phyloP scores from a whole-genome alignment of 2,888 invertebrate species.

The Malthinus flaveolus region DNA sequence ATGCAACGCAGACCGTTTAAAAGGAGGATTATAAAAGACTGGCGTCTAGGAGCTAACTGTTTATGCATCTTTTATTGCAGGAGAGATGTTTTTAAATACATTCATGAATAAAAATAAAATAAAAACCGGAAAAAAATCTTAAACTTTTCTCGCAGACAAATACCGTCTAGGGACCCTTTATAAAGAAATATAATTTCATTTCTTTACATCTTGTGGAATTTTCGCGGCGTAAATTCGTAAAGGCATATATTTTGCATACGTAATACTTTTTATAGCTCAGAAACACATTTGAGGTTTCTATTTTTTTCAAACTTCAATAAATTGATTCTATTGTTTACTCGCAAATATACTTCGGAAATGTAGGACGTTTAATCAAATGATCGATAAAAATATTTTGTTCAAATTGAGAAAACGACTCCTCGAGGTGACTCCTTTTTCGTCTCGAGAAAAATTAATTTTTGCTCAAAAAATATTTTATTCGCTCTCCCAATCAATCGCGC shows the following conservation, averaged over 20 bases:
- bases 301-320: slow-evolving; percentile 21
- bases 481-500: no score
- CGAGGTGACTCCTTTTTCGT: no score
- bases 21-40: slow-evolving; percentile 27
- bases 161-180: slow-evolving; percentile 46
- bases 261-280: slow-evolving; percentile 44
- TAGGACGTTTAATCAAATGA: background rate
- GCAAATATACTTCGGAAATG: slow-evolving; percentile 16
- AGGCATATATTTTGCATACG: slow-evolving; percentile 46
- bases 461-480: no score
- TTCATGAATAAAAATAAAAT: slow-evolving; percentile 48
- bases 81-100: slow-evolving; percentile 40
- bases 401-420: no score
- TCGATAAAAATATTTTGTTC: no score
- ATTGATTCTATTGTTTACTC: slow-evolving; percentile 18
- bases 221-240: slow-evolving; percentile 41
- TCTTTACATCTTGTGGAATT: slow-evolving; percentile 42
- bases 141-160: slow-evolving; percentile 44
- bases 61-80: slow-evolving; percentile 42
- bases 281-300: slow-evolving; percentile 23
- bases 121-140: slow-evolving; percentile 45
- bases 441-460: no score
- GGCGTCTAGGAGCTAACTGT: slow-evolving; percentile 32
- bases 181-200: slow-evolving; percentile 50
- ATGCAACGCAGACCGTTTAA: slow-evolving; percentile 27